A percentile compares a stretch with the other conserved stretches of the same genome.
These are phyloP conservation scores for Kradibia gibbosae DNA, from an alignment of 1,140 invertebrate species.

Conservation along the genomic window DNA sequence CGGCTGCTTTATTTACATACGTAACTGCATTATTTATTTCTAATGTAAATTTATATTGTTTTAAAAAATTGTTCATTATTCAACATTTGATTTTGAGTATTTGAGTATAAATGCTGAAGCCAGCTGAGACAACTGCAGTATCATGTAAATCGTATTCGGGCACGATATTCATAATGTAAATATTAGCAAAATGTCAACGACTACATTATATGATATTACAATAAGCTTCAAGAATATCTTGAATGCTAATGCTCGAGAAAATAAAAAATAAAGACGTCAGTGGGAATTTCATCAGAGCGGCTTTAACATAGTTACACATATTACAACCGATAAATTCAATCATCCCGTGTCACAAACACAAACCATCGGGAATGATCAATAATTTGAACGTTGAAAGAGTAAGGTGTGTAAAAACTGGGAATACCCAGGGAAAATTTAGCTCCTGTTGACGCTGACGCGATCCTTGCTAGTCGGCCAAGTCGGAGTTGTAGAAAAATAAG, in stretches of 20 bases:
- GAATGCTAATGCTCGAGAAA: too few species aligned
- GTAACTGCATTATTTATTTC: too few species aligned
- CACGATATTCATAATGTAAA: not conserved
- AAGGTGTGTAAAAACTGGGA: not conserved
- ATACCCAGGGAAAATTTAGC: not conserved
- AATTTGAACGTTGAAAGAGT: constrained; percentile 11
- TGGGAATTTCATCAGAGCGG: not conserved
- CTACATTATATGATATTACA: not conserved
- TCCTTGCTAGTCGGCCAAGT: not conserved
- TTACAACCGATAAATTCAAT: constrained; percentile 16
- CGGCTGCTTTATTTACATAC: too few species aligned
- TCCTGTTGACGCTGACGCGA: constrained; percentile 10
- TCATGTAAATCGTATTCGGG: not conserved
- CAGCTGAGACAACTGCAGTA: not conserved
- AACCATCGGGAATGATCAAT: not conserved
- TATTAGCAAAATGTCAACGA: not conserved
- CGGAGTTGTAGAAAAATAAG: not conserved
- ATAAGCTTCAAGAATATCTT: too few species aligned
- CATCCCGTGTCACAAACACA: not conserved
- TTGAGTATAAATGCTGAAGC: too few species aligned
- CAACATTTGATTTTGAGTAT: too few species aligned
- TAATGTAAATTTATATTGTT: too few species aligned
- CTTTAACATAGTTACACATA: not conserved
- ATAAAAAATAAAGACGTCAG: not conserved
- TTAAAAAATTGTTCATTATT: too few species aligned